These are phyloP conservation scores for Argyra leucocephala DNA, from an alignment of 2,888 invertebrate species.

Conservation along the genomic window DNA sequence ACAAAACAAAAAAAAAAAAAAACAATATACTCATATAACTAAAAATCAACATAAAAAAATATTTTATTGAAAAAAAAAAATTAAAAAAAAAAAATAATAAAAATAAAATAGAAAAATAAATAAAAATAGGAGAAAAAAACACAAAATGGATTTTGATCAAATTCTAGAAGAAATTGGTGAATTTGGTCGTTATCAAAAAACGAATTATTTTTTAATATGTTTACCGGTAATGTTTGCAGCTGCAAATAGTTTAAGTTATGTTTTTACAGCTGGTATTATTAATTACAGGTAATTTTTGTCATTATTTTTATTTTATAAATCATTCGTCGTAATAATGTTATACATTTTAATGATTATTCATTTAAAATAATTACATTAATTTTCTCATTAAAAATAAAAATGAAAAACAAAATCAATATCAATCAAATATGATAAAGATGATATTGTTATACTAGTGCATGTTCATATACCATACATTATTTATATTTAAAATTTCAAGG, in stretches of 20 bases:
- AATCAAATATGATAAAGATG: no score
- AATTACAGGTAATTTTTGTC: slow-evolving; percentile 46
- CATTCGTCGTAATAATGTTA: neutral
- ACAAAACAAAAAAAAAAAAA: no score
- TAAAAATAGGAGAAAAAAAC: neutral
- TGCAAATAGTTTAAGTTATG: slow-evolving; percentile 52
- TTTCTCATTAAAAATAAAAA: no score
- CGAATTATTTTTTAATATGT: slow-evolving; percentile 49
- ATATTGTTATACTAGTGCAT: no score
- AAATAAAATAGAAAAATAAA: no score
- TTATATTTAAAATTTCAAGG: no score
- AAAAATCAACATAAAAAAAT: no score
- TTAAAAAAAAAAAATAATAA: no score
- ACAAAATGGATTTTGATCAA: slow-evolving; percentile 52
- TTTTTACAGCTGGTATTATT: slow-evolving; percentile 52
- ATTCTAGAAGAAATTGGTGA: slow-evolving; percentile 51
- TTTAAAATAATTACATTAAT: slow-evolving; percentile 5
- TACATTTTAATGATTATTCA: neutral
- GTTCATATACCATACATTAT: no score
- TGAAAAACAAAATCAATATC: no score
- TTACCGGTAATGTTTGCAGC: slow-evolving; percentile 52
- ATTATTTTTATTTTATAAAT: neutral
- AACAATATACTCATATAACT: no score
- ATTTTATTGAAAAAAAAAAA: no score
- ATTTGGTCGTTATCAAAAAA: slow-evolving; percentile 50